These are phyloP conservation scores for Sterna hirundo DNA, from an alignment of 2,113 vertebrate species.

Conservation along the genomic window DNA sequence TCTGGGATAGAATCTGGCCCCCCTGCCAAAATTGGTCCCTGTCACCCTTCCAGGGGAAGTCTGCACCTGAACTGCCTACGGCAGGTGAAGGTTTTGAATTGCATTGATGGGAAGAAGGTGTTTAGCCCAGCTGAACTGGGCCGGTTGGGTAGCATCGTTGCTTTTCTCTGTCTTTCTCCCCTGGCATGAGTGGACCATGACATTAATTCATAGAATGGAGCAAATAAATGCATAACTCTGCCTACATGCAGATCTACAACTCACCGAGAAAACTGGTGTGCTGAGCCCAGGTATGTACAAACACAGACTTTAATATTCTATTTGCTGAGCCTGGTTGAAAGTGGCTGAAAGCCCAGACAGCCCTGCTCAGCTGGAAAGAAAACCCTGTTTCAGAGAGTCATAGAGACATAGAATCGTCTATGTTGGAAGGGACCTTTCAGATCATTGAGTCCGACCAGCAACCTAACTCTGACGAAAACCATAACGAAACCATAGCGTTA, in stretches of 20 bases:
- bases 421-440: background rate
- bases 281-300: background rate
- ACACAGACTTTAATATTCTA: background rate
- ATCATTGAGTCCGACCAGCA: background rate
- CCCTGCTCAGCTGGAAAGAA: background rate
- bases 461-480: too few species aligned
- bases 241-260: background rate
- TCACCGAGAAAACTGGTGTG: accelerated
- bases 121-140: background rate
- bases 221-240: background rate
- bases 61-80: background rate
- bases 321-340: background rate
- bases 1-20: background rate
- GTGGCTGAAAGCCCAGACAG: background rate
- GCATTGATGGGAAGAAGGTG: background rate
- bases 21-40: background rate
- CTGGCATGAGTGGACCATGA: background rate
- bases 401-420: background rate
- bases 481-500: too few species aligned
- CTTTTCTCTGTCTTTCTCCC: background rate
- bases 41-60: background rate
- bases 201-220: background rate
- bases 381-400: background rate
- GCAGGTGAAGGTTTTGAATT: background rate
- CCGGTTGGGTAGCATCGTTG: background rate